These are phyloP conservation scores for Euplexia lucipara DNA, from an alignment of 2,888 invertebrate species.

Conservation along the genomic window DNA sequence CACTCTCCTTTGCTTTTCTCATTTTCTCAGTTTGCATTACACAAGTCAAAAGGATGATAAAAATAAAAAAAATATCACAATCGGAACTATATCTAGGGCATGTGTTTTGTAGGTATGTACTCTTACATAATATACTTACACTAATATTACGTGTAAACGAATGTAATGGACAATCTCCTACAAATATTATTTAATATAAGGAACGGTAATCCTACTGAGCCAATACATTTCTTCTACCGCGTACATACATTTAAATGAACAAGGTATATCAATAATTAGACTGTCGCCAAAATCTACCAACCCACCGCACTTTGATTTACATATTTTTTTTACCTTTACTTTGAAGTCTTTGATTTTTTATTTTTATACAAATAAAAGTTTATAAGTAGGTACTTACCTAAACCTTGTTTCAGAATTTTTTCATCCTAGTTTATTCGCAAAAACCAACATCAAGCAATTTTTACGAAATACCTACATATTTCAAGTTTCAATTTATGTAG, in stretches of 20 bases:
- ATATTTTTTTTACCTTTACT: no score
- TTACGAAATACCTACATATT: no score
- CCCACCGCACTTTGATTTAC: no score
- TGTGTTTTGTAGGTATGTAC: constrained; percentile 72
- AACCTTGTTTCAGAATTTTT: no score
- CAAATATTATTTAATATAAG: constrained; percentile 69
- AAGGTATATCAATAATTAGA: constrained; percentile 42
- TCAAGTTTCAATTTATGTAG: no score
- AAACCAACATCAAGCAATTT: no score
- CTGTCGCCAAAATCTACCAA: no score
- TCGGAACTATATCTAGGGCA: constrained; percentile 79
- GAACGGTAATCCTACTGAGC: constrained; percentile 79
- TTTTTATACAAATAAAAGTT: no score
- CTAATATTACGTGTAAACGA: constrained; percentile 69
- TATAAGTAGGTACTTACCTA: no score
- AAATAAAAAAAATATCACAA: constrained; percentile 82
- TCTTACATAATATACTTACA: constrained; percentile 68
- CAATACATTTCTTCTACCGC: constrained; percentile 71
- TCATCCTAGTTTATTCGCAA: no score
- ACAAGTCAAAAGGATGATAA: constrained; percentile 34
- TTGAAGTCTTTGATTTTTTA: no score
- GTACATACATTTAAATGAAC: constrained; percentile 57
- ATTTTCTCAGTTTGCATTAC: constrained; percentile 20
- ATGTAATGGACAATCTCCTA: constrained; percentile 73
- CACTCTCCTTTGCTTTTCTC: not conserved